A percentile compares a stretch with the other conserved stretches of the same genome.
Conservation (phyloP, 1,140 invertebrate species). For the Megalonaias nervosa region DNA sequence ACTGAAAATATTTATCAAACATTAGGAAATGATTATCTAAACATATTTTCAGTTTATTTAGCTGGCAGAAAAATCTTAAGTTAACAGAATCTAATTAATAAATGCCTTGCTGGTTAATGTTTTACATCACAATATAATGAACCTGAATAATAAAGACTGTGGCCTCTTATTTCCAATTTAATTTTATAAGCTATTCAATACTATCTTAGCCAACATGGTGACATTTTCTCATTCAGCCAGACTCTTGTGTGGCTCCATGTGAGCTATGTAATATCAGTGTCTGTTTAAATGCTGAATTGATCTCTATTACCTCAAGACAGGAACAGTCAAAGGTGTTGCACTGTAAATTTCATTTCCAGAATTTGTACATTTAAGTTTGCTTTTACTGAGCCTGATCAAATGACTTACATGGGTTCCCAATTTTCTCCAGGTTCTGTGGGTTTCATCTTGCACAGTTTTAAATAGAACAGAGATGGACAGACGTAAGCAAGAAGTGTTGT, state of each 20-base stretch:
- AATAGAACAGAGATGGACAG: slow-evolving; percentile 88
- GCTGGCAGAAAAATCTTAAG: too few relatives aligned
- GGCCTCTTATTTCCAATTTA: too few relatives aligned
- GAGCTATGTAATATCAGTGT: slow-evolving; percentile 14
- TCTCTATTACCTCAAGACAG: neutral
- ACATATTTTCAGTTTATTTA: too few relatives aligned
- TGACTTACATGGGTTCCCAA: slow-evolving; percentile 39
- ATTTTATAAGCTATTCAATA: too few relatives aligned
- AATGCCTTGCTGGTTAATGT: too few relatives aligned
- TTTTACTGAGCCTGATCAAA: neutral
- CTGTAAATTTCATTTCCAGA: neutral
- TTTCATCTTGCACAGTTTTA: slow-evolving; percentile 72
- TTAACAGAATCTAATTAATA: too few relatives aligned
- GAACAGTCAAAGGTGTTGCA: neutral
- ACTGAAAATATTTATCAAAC: too few relatives aligned
- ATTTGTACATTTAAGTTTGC: neutral
- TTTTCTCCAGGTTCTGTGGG: slow-evolving; percentile 19
- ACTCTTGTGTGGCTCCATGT: neutral
- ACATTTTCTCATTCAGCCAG: too few relatives aligned
- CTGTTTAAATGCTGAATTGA: neutral
- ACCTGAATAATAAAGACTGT: too few relatives aligned
- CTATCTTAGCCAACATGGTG: too few relatives aligned
- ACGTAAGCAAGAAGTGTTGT: slow-evolving; percentile 88
- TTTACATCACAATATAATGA: too few relatives aligned
- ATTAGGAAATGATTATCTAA: too few relatives aligned